Percentiles rank a stretch among this genome's conserved stretches.
Evolutionary conservation across 2,888 invertebrate genomes (phyloP).

Genomic region (Cephus pygmeus): DNA sequence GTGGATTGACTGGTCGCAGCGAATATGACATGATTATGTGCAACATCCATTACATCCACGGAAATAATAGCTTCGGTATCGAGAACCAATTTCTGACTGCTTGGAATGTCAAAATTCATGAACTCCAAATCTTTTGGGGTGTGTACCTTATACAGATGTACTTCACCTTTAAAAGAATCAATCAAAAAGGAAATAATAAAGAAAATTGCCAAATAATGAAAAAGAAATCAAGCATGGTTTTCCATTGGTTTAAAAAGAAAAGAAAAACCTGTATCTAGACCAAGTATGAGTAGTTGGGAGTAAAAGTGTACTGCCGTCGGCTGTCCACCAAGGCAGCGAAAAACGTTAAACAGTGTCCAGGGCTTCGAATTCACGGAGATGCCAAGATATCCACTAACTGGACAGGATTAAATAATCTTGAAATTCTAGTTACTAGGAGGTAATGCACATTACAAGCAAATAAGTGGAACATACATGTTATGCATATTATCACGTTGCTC

Average conservation of each 20-base stretch:
- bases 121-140: slow-evolving; percentile 30
- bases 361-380: slow-evolving; percentile 36
- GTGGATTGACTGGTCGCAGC: background rate
- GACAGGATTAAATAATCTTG: slow-evolving; percentile 1
- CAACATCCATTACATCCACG: slow-evolving; percentile 42
- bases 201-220: slow-evolving; percentile 7
- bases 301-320: slow-evolving; percentile 46
- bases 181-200: slow-evolving; percentile 9
- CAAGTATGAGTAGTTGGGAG: slow-evolving; percentile 42
- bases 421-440: background rate
- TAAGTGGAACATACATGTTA: slow-evolving; percentile 39
- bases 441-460: background rate
- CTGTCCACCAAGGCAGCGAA: slow-evolving; percentile 33
- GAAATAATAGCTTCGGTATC: slow-evolving; percentile 42
- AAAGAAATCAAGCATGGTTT: background rate
- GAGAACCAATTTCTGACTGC: slow-evolving; percentile 32
- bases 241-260: background rate
- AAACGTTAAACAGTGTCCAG: slow-evolving; percentile 46
- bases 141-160: slow-evolving; percentile 40
- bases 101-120: slow-evolving; percentile 38
- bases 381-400: slow-evolving; percentile 49
- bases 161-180: slow-evolving; percentile 39
- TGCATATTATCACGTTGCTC: slow-evolving; percentile 22
- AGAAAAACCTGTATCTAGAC: slow-evolving; percentile 45
- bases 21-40: background rate